These are phyloP conservation scores for Drosophila biarmipes DNA, from an alignment of 1,140 invertebrate species.

Conservation along the genomic window DNA sequence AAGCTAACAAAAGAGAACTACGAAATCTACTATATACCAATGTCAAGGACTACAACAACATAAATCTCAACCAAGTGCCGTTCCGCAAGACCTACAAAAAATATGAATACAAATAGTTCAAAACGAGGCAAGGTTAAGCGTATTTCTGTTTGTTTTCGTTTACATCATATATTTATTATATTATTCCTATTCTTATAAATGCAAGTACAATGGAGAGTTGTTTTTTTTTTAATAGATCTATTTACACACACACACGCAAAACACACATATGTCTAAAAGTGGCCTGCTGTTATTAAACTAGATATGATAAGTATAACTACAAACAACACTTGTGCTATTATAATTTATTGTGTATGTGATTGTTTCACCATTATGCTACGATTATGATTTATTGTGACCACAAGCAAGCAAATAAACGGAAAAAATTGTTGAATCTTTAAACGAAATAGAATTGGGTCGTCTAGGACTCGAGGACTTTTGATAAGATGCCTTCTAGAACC, in stretches of 20 bases:
- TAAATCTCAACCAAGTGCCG: conserved; percentile 66
- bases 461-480: conserved; percentile 36
- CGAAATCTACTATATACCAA: conserved; percentile 8
- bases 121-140: conserved; percentile 24
- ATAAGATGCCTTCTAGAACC: conserved; percentile 61
- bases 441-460: conserved; percentile 6
- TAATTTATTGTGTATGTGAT: conserved; percentile 63
- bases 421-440: conserved; percentile 70
- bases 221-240: conserved; percentile 34
- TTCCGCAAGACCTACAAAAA: conserved; percentile 50
- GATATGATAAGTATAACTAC: conserved; percentile 35
- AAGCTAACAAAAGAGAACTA: conserved; percentile 1
- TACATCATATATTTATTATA: conserved; percentile 40
- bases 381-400: conserved; percentile 52
- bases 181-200: conserved; percentile 42
- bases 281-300: conserved; percentile 60
- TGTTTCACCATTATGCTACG: conserved; percentile 38
- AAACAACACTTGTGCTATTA: conserved; percentile 53
- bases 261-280: conserved; percentile 38
- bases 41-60: conserved; percentile 26
- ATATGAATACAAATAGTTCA: conserved; percentile 42
- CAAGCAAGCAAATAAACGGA: conserved; percentile 53
- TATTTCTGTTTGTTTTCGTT: conserved; percentile 52
- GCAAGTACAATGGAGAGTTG: conserved; percentile 52
- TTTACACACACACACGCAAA: conserved; percentile 18